Evolutionary conservation across 1,140 invertebrate genomes (phyloP).

Genomic region (Meloidogyne chitwoodi): DNA sequence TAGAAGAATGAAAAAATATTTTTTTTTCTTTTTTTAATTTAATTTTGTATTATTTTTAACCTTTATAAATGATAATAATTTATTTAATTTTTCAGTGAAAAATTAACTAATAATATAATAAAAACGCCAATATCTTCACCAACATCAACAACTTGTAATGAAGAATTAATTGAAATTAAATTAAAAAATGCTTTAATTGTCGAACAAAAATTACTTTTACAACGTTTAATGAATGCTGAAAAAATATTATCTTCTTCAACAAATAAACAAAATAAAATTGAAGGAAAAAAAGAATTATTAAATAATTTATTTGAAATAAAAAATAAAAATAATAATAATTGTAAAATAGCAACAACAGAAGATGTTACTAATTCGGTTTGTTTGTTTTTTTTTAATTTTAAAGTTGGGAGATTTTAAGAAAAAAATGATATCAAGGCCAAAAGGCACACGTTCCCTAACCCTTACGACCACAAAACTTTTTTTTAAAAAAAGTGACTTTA

Average conservation of each 20-base stretch:
- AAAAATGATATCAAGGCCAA: too few species aligned
- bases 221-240: slow-evolving; percentile 16
- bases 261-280: too few species aligned
- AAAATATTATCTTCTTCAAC: not conserved
- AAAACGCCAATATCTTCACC: not conserved
- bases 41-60: too few species aligned
- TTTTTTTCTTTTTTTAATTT: not conserved
- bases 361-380: slow-evolving; percentile 17
- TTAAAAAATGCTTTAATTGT: not conserved
- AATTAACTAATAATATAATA: not conserved
- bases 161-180: not conserved
- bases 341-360: slow-evolving; percentile 8
- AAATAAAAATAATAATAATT: not conserved
- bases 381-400: not conserved
- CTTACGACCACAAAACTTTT: too few species aligned
- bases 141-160: not conserved
- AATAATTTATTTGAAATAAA: not conserved
- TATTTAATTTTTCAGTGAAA: not conserved
- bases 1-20: too few species aligned
- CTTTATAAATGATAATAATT: not conserved
- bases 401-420: too few species aligned
- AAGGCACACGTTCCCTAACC: too few species aligned
- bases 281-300: not conserved
- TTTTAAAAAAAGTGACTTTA: too few species aligned
- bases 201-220: not conserved